Base-by-base conservation (phyloP, 2,113 vertebrate species). In the Nipponia nippon region DNA sequence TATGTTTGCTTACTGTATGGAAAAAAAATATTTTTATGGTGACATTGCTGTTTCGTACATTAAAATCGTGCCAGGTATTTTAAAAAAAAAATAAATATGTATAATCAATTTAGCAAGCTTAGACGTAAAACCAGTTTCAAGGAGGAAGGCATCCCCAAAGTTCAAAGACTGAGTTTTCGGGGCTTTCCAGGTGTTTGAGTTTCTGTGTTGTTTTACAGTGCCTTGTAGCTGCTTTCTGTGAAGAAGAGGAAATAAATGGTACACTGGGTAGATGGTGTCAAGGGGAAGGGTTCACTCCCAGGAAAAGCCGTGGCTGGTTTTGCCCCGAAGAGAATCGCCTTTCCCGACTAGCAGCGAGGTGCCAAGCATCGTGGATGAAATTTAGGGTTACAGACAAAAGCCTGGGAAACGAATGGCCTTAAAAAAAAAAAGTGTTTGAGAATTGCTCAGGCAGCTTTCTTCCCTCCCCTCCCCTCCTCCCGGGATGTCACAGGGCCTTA, bases 321-420 rank as follows among this genome's bases (percentile, higher is more conserved):
- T 86, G 7, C 23, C 7, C 32, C 10, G 3, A 23, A 46, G 29
- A 73, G 50, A 70, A 29, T 32, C 17, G 1, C 30, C 26, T 50
- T 80, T 73, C 34, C 66, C 6, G 52, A 2, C 46, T 58, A 46
- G 32, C 61, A 75, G 40, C 0, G 0, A 86, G 22, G 36, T 0
- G 0, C 9, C 0, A 0, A 69, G 40, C 52, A 34, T 40, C 1
- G 0, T 18, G 27, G 36, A 11, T 78, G 84, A 84, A 76, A 52
- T 71, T 36, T 15, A 50, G 58, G 20, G 53, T 65, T 90, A 52
- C 0, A 6, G 83, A 87, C 49, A 65, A 79, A 94, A 47, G 29
- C 25, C 56, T 79, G 56, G 30, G 47, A 83, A 94, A 69, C 34
- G n/a, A 65, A 3, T 4, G 2, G 34, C 59, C 59, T 93, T 77